Base-by-base conservation (phyloP, 2,888 invertebrate genomes). In the Euproctis similis region DNA sequence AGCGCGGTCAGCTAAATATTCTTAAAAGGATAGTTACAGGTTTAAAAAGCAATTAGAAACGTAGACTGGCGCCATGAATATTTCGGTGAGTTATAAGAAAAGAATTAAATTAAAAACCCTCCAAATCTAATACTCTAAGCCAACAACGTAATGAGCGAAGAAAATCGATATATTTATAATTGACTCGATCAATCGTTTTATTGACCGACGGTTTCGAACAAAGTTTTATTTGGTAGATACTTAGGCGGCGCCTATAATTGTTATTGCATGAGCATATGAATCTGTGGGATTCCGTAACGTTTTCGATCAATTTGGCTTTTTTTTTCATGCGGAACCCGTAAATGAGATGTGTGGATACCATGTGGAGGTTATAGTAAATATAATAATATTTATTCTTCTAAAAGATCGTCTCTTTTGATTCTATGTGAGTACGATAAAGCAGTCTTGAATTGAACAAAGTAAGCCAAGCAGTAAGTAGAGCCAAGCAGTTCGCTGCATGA, bases 211-310 rank as follows among this genome's bases (percentile, higher is more conserved):
- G 53, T 59, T 68, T 61, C 59, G 48, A 52, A 59, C 47, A 47
- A 58, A 55, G 36, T 36, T 46, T 42, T 48, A 50, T 52, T 47
- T 10, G 44, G n/a, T n/a, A n/a, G n/a, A n/a, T n/a, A n/a, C n/a
- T 38, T 19, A 31, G 26, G 47, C 61, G 73, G 75, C 76, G 74
- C 75, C 74, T 58, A 45, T 48, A 57, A 54, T 37, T 57, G 60
- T 55, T 60, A 64, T 69, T 57, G 55, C 6, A 41, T 59, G 32
- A 56, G 70, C 64, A 72, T 71, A 53, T 52, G 47, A 34, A 34
- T 34, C 26, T 35, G 27, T 38, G 26, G 52, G 54, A 59, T 24
- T 14, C 20, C 32, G 18, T 27, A 27, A 20, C 23, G 19, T 29
- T 31, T 23, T n/a, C n/a, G n/a, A n/a, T n/a, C n/a, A n/a, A n/a